phyloP scores from a whole-genome alignment of 2,113 vertebrate species.

The Leiothrix lutea region DNA sequence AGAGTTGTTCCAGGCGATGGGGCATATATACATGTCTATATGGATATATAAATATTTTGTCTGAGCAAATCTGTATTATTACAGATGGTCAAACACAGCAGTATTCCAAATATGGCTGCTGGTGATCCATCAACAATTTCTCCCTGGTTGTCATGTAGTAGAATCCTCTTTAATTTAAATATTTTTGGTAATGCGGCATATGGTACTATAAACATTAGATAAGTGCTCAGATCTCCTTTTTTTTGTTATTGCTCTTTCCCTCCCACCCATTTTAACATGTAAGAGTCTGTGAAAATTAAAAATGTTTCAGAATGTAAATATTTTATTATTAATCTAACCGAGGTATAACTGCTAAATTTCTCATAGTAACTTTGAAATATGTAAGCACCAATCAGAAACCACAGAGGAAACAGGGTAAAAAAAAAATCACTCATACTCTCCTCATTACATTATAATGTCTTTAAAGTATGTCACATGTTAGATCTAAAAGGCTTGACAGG shows the following conservation, averaged over 20 bases:
- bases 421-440: not conserved
- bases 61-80: not conserved
- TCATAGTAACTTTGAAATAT: not conserved
- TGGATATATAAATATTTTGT: not conserved
- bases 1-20: not conserved
- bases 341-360: not conserved
- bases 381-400: not conserved
- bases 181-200: not conserved
- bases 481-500: constrained; percentile 9
- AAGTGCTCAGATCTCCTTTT: not conserved
- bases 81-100: not conserved
- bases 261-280: not conserved
- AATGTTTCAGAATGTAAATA: not conserved
- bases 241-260: not conserved
- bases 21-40: not conserved
- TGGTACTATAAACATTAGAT: not conserved
- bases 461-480: not conserved
- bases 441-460: not conserved
- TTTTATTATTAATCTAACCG: not conserved
- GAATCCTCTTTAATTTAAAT: not conserved
- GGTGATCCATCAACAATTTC: not conserved
- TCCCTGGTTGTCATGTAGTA: not conserved
- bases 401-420: not conserved
- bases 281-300: not conserved
- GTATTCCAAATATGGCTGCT: not conserved